Conservation (phyloP, 1,140 invertebrate species). For the Choristoneura fumiferana region DNA sequence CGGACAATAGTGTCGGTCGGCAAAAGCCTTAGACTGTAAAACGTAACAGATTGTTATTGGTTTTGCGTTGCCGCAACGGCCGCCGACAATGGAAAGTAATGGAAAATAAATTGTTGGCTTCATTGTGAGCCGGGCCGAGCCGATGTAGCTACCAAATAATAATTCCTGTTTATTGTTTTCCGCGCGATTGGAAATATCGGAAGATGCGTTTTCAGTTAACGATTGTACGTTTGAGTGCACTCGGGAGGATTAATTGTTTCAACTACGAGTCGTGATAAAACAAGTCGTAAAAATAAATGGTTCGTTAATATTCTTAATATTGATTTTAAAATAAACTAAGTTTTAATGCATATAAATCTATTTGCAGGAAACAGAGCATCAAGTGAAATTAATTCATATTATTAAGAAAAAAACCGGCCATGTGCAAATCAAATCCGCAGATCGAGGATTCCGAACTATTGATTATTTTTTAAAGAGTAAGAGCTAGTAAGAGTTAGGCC, state of each 20-base stretch:
- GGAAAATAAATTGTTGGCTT: conserved; percentile 35
- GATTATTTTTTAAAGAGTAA: too few relatives aligned
- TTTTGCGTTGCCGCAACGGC: conserved; percentile 24
- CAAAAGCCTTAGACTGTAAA: conserved; percentile 31
- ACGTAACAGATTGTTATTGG: conserved; percentile 38
- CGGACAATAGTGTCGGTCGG: conserved; percentile 28
- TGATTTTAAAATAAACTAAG: too few relatives aligned
- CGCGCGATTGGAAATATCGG: conserved; percentile 15
- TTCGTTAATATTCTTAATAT: too few relatives aligned
- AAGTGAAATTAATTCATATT: too few relatives aligned
- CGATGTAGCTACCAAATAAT: conserved; percentile 1
- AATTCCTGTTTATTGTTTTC: conserved; percentile 15
- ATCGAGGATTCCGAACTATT: too few relatives aligned
- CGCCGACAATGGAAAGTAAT: conserved; percentile 28
- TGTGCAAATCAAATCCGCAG: too few relatives aligned
- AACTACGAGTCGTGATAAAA: neutral
- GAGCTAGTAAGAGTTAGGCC: too few relatives aligned
- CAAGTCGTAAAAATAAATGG: too few relatives aligned
- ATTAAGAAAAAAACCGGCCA: too few relatives aligned
- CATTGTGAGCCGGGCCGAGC: conserved; percentile 17
- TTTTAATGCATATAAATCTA: too few relatives aligned
- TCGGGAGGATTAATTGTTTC: neutral
- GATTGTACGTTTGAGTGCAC: conserved; percentile 3
- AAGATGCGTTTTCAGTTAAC: conserved; percentile 14
- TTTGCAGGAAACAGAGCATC: too few relatives aligned